phyloP scores from a whole-genome alignment of 2,888 invertebrate genomes.

The Amphipoea oculea region DNA sequence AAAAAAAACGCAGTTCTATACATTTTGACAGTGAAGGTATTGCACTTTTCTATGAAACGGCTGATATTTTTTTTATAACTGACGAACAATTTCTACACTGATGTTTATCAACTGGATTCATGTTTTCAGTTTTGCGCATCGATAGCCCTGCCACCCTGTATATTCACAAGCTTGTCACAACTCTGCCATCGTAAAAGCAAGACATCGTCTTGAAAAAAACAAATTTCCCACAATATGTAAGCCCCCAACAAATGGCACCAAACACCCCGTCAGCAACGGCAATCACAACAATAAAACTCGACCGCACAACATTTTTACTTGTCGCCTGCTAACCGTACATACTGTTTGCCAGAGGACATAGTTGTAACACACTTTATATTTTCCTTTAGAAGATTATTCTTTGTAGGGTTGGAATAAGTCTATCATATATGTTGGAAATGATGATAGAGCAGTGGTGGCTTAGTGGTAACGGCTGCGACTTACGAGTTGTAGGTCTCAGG shows the following conservation, averaged over 20 bases:
- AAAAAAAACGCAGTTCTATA: no score
- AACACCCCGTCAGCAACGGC: conserved; percentile 45
- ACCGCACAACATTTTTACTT: conserved; percentile 62
- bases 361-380: conserved; percentile 59
- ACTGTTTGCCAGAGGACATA: conserved; percentile 44
- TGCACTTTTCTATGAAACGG: no score
- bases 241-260: not conserved
- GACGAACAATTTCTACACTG: no score
- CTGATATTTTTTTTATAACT: no score
- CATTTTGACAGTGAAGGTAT: no score
- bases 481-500: not conserved
- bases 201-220: not conserved
- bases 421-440: conserved; percentile 3
- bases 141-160: not conserved
- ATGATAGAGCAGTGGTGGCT: not conserved
- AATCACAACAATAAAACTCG: conserved; percentile 51
- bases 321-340: conserved; percentile 60
- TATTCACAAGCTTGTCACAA: not conserved
- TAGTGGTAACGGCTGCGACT: not conserved
- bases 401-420: conserved; percentile 19
- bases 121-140: no score
- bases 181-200: not conserved
- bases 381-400: conserved; percentile 53
- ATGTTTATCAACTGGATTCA: no score
- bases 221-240: not conserved